Evolutionary conservation across 2,113 vertebrate species (phyloP).

Genomic region (Plotosus lineatus): DNA sequence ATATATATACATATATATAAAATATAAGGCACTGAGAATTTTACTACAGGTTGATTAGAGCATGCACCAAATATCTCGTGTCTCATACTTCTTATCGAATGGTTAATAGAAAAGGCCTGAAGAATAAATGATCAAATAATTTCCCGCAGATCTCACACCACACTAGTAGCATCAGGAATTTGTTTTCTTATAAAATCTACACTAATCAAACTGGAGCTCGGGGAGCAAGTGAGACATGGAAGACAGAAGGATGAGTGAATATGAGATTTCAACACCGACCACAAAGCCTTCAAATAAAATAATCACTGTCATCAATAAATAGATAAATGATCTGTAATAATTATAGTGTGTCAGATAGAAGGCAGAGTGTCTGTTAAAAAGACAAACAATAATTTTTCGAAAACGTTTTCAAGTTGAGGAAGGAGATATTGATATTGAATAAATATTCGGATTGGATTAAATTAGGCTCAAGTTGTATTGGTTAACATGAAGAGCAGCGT

Average conservation of each 20-base stretch:
- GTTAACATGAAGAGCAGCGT: too few species aligned
- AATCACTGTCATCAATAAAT: not conserved
- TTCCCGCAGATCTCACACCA: not conserved
- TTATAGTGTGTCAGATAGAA: not conserved
- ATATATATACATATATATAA: too few species aligned
- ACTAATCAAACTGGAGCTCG: not conserved
- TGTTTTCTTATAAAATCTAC: not conserved
- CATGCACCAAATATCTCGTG: conserved; percentile 6
- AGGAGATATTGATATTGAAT: not conserved
- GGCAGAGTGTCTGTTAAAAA: not conserved
- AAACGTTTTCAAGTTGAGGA: too few species aligned
- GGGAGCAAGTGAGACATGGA: not conserved
- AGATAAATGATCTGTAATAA: not conserved
- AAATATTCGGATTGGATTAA: not conserved
- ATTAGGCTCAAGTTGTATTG: not conserved
- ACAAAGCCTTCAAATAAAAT: not conserved
- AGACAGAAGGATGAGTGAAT: not conserved
- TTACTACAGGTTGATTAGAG: not conserved
- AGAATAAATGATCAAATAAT: not conserved
- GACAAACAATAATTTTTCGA: too few species aligned
- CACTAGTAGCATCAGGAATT: not conserved
- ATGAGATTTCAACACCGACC: not conserved
- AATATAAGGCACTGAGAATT: conserved; percentile 39
- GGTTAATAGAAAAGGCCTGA: conserved; percentile 5
- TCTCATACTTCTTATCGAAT: not conserved